Evolutionary conservation across 2,888 invertebrate genomes (phyloP).

Genomic region (Petrolisthes manimaculis): DNA sequence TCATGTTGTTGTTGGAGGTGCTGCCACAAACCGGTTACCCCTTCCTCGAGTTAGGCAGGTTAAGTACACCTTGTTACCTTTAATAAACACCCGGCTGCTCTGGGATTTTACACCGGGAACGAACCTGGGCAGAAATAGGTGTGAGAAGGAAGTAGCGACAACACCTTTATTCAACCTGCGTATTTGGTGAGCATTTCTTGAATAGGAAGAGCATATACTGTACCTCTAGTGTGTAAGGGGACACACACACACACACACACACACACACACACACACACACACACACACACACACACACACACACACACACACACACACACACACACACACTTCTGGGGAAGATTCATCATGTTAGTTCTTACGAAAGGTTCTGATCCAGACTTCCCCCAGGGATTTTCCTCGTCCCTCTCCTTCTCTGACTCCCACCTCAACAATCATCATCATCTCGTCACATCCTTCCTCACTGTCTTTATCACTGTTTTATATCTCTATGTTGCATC

Average conservation of each 20-base stretch:
- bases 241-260: not conserved
- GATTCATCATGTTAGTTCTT: not conserved
- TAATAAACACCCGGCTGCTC: too few species aligned
- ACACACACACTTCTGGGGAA: not conserved
- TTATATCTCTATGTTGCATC: not conserved
- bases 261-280: not conserved
- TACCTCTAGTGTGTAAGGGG: too few species aligned
- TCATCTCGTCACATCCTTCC: not conserved
- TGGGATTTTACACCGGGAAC: too few species aligned
- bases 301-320: slow-evolving; percentile 1
- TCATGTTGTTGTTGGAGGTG: too few species aligned
- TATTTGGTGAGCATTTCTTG: too few species aligned
- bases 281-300: slow-evolving; percentile 1
- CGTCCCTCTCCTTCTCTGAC: not conserved
- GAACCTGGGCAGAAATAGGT: too few species aligned
- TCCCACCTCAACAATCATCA: not conserved
- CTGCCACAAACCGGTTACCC: too few species aligned
- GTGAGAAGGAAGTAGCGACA: too few species aligned
- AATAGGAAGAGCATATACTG: not conserved
- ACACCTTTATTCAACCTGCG: too few species aligned
- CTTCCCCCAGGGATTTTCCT: not conserved
- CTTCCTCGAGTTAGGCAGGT: too few species aligned
- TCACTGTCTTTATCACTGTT: not conserved
- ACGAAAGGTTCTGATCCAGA: not conserved
- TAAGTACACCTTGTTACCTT: too few species aligned